Evolutionary conservation across 2,888 invertebrate species (phyloP).

Genomic region (Unio pictorum): DNA sequence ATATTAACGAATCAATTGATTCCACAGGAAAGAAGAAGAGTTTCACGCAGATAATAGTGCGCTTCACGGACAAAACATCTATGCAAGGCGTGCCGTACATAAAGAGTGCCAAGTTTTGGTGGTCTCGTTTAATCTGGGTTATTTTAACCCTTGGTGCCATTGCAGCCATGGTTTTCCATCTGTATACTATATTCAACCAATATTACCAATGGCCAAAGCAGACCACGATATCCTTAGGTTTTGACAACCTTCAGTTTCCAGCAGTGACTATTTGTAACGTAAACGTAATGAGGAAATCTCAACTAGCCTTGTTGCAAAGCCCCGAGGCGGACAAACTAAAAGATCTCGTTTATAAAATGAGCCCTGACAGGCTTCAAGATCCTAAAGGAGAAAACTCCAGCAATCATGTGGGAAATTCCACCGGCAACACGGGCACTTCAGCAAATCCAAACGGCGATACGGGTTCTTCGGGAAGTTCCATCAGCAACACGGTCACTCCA

Average conservation of each 20-base stretch:
- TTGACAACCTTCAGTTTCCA: slow-evolving; percentile 26
- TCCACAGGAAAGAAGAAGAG: slow-evolving; percentile 38
- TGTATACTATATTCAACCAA: slow-evolving; percentile 34
- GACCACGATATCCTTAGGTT: slow-evolving; percentile 30
- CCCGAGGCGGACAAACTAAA: slow-evolving; percentile 6
- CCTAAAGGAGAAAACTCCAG: no score
- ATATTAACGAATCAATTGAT: slow-evolving; percentile 16
- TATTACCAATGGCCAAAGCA: slow-evolving; percentile 37
- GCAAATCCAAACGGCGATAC: no score
- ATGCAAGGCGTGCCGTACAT: slow-evolving; percentile 54
- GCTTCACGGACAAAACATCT: slow-evolving; percentile 52
- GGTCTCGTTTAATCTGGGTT: slow-evolving; percentile 40
- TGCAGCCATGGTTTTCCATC: slow-evolving; percentile 36
- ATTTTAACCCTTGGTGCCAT: slow-evolving; percentile 30
- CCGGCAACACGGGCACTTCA: no score
- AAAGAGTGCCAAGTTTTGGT: slow-evolving; percentile 31
- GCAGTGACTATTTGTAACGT: slow-evolving; percentile 41
- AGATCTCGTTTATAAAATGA: slow-evolving; percentile 13
- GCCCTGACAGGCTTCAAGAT: slow-evolving; percentile 15
- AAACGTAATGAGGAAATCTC: slow-evolving; percentile 22
- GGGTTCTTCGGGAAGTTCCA: no score
- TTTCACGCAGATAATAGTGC: slow-evolving; percentile 28
- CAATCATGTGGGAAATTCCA: no score
- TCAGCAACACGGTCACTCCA: no score
- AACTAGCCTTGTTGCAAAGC: slow-evolving; percentile 8